These are phyloP conservation scores for Drosophila orosa DNA, from an alignment of 1,140 invertebrate genomes.

Conservation along the genomic window DNA sequence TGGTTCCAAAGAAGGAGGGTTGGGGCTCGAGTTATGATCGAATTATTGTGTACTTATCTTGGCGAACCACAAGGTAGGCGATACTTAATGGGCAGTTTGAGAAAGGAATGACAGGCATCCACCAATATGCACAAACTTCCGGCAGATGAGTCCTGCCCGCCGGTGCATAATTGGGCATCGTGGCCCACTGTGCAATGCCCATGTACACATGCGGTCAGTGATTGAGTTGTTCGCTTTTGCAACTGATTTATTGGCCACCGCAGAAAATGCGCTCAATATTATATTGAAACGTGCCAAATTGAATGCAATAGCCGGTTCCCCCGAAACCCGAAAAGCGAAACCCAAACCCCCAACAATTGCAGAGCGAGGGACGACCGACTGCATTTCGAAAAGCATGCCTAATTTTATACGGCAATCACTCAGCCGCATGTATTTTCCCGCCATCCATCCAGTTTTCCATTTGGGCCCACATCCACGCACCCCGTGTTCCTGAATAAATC, in stretches of 20 bases:
- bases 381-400: slow-evolving; percentile 54
- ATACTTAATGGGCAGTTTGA: slow-evolving; percentile 2
- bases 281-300: slow-evolving; percentile 58
- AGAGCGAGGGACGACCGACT: slow-evolving; percentile 7
- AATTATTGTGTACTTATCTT: slow-evolving; percentile 20
- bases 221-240: slow-evolving; percentile 46
- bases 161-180: slow-evolving; percentile 17
- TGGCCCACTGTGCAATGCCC: slow-evolving; percentile 5
- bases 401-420: slow-evolving; percentile 69
- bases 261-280: slow-evolving; percentile 53
- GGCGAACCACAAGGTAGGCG: slow-evolving; percentile 21
- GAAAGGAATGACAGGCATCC: slow-evolving; percentile 7
- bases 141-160: not conserved
- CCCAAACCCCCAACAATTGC: slow-evolving; percentile 13
- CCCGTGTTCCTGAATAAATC: slow-evolving; percentile 66
- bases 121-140: not conserved
- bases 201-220: slow-evolving; percentile 28
- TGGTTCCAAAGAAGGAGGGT: not conserved
- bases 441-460: slow-evolving; percentile 5
- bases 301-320: slow-evolving; percentile 29
- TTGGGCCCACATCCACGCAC: slow-evolving; percentile 14
- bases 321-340: not conserved
- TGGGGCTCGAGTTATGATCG: slow-evolving; percentile 6
- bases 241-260: slow-evolving; percentile 65
- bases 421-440: slow-evolving; percentile 43